Evolutionary conservation across 2,888 invertebrate genomes (phyloP).

Genomic region (Himalopsyche tibetana): DNA sequence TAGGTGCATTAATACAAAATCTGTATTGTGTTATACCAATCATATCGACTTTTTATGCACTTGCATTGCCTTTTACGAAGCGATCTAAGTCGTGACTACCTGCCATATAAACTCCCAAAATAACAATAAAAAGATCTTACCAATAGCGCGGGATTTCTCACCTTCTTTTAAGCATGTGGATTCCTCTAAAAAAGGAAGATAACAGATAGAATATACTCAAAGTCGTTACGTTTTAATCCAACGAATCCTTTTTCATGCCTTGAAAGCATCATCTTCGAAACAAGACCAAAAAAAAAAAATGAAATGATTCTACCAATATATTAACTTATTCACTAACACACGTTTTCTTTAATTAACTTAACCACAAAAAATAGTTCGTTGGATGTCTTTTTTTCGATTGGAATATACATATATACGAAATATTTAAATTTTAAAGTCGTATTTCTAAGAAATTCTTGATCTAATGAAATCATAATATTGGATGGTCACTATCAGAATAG

Average conservation of each 20-base stretch:
- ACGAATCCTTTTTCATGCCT: constrained; percentile 12
- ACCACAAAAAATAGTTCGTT: background rate
- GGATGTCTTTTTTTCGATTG: no score
- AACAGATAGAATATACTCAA: background rate
- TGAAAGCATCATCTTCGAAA: background rate
- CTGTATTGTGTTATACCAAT: background rate
- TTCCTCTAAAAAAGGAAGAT: constrained; percentile 2
- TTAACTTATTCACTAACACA: background rate
- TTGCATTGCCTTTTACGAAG: constrained; percentile 56
- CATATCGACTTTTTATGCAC: constrained; percentile 58
- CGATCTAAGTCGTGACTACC: constrained; percentile 65
- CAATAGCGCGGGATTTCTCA: constrained; percentile 41
- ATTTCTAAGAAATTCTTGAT: no score
- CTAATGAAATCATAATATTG: no score
- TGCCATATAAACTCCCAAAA: constrained; percentile 52
- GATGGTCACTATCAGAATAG: no score
- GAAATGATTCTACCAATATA: background rate
- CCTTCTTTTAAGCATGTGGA: constrained; percentile 27
- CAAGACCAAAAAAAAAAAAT: background rate
- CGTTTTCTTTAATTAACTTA: constrained; percentile 35
- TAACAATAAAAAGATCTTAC: constrained; percentile 45
- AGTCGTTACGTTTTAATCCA: constrained; percentile 28
- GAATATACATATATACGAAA: no score
- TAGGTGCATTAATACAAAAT: constrained; percentile 13
- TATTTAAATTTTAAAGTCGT: no score